A percentile compares a stretch with the other conserved stretches of the same genome.
Evolutionary conservation across 2,113 vertebrate genomes (phyloP).

Genomic region (Myodes glareolus): DNA sequence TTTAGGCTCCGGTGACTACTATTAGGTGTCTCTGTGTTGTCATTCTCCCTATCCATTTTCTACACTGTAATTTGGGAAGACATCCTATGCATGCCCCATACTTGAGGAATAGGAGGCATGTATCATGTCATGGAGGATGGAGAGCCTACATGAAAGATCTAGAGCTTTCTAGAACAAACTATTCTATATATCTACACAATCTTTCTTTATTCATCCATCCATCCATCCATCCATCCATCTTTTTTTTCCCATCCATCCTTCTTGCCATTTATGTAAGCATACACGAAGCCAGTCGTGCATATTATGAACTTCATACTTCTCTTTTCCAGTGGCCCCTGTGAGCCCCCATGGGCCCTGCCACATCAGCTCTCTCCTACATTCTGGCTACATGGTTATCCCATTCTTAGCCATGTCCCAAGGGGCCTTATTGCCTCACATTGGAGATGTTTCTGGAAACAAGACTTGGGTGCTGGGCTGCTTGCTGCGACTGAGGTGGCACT

Average conservation of each 20-base stretch:
- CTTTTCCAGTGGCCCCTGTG: neutral
- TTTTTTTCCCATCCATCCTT: too few relatives aligned
- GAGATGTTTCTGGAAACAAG: neutral
- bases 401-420: neutral
- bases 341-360: neutral
- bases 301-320: neutral
- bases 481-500: neutral
- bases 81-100: fast-evolving
- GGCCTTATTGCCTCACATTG: neutral
- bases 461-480: neutral
- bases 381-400: neutral
- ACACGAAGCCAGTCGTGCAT: too few relatives aligned
- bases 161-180: neutral
- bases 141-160: fast-evolving
- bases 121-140: fast-evolving
- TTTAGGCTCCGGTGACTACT: neutral
- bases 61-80: neutral
- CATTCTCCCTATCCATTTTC: neutral
- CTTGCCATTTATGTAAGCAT: neutral
- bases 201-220: neutral
- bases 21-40: neutral
- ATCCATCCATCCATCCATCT: too few relatives aligned
- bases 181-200: neutral
- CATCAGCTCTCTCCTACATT: too few relatives aligned
- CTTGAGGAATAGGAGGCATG: fast-evolving